A percentile compares a stretch with the other conserved stretches of the same genome.
Conservation (phyloP, 2,888 invertebrate genomes). For the Sminthurinus aureus region DNA sequence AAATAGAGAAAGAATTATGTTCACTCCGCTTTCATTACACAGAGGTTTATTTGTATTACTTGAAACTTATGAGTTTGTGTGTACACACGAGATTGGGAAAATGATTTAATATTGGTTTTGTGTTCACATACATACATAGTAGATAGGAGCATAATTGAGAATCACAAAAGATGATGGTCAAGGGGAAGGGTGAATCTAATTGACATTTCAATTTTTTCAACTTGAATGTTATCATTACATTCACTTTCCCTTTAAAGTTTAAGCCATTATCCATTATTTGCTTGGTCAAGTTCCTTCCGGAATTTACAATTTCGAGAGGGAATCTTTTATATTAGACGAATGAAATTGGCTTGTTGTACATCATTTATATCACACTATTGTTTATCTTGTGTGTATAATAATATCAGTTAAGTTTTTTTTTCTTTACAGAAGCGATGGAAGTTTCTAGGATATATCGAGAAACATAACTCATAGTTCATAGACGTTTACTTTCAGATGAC, state of each 20-base stretch:
- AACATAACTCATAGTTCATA: no score
- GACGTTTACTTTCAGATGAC: no score
- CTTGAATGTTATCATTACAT: background rate
- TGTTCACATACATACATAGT: background rate
- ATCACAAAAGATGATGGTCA: background rate
- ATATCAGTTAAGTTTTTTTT: no score
- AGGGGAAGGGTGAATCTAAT: slow-evolving; percentile 7
- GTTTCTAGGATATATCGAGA: no score
- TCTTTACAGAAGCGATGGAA: no score
- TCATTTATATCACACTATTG: background rate
- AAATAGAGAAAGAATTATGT: no score
- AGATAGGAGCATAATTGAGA: background rate
- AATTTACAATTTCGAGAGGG: slow-evolving; percentile 3
- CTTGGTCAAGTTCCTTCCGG: slow-evolving; percentile 20
- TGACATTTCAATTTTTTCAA: background rate
- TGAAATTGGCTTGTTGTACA: background rate
- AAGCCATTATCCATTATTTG: background rate
- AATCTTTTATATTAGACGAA: background rate
- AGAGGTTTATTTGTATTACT: no score
- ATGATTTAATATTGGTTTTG: background rate
- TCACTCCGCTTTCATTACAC: no score
- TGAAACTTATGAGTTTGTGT: no score
- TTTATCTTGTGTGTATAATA: background rate
- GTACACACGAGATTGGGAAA: no score
- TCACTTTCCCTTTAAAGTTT: background rate